Evolutionary conservation across 2,888 invertebrate genomes (phyloP).

Genomic region (Crematogaster levior): DNA sequence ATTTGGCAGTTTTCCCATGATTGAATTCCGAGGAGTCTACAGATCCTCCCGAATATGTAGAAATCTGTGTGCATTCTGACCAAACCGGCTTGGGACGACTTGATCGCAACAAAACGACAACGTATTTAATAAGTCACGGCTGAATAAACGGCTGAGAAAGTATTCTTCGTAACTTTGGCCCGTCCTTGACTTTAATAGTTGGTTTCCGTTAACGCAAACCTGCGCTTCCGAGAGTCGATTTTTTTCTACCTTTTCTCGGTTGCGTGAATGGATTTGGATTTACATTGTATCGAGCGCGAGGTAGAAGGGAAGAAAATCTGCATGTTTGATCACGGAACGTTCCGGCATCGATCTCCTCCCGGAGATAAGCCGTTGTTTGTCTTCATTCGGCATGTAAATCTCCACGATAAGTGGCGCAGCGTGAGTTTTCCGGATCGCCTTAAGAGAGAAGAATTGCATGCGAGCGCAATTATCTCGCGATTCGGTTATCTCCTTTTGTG

Average conservation of each 20-base stretch:
- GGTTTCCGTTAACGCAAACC: neutral
- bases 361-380: conserved; percentile 23
- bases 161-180: conserved; percentile 2
- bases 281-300: neutral
- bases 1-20: neutral
- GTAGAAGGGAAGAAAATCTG: conserved; percentile 24
- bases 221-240: too few species aligned
- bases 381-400: conserved; percentile 37
- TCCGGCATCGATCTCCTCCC: conserved; percentile 22
- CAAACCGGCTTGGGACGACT: conserved; percentile 27
- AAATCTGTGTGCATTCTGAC: neutral
- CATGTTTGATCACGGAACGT: conserved; percentile 9
- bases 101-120: neutral
- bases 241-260: neutral
- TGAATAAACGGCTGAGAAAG: conserved; percentile 34
- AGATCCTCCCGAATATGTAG: neutral
- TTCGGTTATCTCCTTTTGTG: neutral
- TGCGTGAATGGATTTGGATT: neutral
- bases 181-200: conserved; percentile 43
- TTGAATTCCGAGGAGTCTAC: neutral
- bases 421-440: conserved; percentile 49
- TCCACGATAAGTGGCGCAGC: conserved; percentile 40
- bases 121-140: neutral
- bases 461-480: conserved; percentile 27
- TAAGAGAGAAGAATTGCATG: conserved; percentile 12